Percentiles rank a stretch among this genome's conserved stretches.
Evolutionary conservation across 2,888 invertebrate genomes (phyloP).

Genomic region (Coenonympha glycerion): DNA sequence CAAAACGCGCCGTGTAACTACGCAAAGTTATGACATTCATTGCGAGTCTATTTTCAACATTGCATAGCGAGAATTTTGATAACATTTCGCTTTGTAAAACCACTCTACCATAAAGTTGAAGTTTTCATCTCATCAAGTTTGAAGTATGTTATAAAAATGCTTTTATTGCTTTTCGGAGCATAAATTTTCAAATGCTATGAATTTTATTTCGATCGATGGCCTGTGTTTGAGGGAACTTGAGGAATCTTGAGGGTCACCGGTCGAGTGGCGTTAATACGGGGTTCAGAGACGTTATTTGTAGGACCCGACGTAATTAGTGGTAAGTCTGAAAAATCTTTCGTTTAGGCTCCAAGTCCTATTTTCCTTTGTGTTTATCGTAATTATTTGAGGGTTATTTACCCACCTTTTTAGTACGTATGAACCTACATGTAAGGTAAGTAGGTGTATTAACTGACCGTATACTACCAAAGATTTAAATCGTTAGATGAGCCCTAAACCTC

Average conservation of each 20-base stretch:
- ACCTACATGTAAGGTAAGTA: too few relatives aligned
- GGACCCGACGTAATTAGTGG: constrained; percentile 18
- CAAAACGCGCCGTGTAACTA: background rate
- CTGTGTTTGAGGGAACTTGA: constrained; percentile 22
- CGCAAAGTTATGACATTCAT: background rate
- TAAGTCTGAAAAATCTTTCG: constrained; percentile 4
- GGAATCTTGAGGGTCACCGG: constrained; percentile 22
- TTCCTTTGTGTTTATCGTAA: background rate
- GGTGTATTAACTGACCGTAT: too few relatives aligned
- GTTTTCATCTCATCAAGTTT: constrained; percentile 40
- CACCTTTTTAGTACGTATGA: too few relatives aligned
- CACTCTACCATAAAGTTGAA: constrained; percentile 30
- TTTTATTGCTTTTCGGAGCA: constrained; percentile 47
- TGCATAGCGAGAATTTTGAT: constrained; percentile 21
- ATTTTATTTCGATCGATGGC: constrained; percentile 33
- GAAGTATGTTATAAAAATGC: constrained; percentile 42
- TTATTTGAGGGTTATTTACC: too few relatives aligned
- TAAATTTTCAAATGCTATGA: constrained; percentile 40
- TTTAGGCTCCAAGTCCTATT: background rate
- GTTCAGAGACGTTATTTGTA: constrained; percentile 18
- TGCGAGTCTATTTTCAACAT: constrained; percentile 1
- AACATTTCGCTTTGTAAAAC: constrained; percentile 26
- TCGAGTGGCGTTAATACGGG: constrained; percentile 23
- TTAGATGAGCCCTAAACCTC: too few relatives aligned
- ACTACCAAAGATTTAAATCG: too few relatives aligned